Evolutionary conservation across 1,140 invertebrate genomes (phyloP), one percentile per base, ranked within the genome.

Genomic region (Zaprionus tsacasi): DNA sequence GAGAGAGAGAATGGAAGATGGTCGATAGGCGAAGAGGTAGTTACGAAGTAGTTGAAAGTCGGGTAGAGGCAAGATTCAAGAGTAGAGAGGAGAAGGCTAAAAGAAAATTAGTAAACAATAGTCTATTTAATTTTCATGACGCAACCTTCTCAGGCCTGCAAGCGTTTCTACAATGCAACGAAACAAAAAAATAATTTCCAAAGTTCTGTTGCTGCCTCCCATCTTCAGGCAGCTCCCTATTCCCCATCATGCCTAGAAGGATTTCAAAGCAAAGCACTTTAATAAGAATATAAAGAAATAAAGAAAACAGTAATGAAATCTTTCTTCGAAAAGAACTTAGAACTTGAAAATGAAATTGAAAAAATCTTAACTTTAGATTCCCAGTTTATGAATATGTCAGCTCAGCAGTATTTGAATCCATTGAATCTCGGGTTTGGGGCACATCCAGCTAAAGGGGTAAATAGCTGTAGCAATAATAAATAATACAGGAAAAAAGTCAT

Each of bases 171-270:
- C 48, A 67, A 76, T 57, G 74, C 73, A 87, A 70, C 60, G 59
- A 73, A 86, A 82, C 77, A 72, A 82, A 87, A 78, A 73, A 82
- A 88, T 87, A 87, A 87, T 83, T 87, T 88, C 36, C 70, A 82
- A 87, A 87, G 83, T 87, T 87, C 83, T 88, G 83, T 82, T 83
- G 80, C 56, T 72, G 43, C 74, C 35, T 63, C 15, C 21, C 64
- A 50, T 13, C 63, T 27, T 17, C 27, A 13, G 2, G 11, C 11
- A 5, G 43, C 55, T 8, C 30, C 25, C 15, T 10, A 12, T 17
- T 10, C n/a, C 1, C 35, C 8, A 5, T 27, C 30, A 13, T 15
- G 12, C 10, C 36, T 1, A 4, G 25, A 3, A 11, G 13, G 15
- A 17, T 33, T 21, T 60, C 13, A 6, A 36, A 13, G n/a, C 50